Percentiles rank a stretch among this genome's conserved stretches.
These are phyloP conservation scores for Lagopus leucura DNA, from an alignment of 2,113 vertebrate species.

Conservation along the genomic window DNA sequence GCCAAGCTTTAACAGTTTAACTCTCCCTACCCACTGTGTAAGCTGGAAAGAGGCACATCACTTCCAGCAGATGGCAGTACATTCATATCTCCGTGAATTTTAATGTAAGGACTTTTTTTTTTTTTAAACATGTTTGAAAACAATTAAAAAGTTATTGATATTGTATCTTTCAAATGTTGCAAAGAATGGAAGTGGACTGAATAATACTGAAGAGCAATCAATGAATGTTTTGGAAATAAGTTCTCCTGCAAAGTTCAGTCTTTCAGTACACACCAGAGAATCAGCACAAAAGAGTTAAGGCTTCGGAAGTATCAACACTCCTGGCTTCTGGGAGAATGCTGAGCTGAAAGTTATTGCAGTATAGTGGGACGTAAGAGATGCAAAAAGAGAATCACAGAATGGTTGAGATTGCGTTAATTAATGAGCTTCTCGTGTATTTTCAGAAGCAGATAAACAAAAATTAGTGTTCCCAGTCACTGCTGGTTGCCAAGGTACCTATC, in stretches of 20 bases:
- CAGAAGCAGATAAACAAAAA: not conserved
- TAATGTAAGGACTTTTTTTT: not conserved
- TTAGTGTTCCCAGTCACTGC: not conserved
- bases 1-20: not conserved
- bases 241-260: not conserved
- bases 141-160: not conserved
- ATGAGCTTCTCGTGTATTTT: not conserved
- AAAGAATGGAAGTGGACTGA: not conserved
- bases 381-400: not conserved
- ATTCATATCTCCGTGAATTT: not conserved
- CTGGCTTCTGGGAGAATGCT: not conserved
- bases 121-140: not conserved
- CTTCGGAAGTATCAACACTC: not conserved
- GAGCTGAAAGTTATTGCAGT: not conserved
- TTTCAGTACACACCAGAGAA: not conserved
- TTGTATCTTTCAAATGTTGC: not conserved
- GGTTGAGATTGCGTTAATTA: not conserved
- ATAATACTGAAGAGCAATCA: not conserved
- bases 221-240: not conserved
- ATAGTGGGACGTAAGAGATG: not conserved
- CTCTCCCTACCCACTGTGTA: not conserved
- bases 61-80: not conserved
- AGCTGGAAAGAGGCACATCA: not conserved
- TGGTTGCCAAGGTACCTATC: not conserved
- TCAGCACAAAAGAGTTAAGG: not conserved